Conservation (phyloP, 2,888 invertebrate genomes). For the Venusia cambrica region DNA sequence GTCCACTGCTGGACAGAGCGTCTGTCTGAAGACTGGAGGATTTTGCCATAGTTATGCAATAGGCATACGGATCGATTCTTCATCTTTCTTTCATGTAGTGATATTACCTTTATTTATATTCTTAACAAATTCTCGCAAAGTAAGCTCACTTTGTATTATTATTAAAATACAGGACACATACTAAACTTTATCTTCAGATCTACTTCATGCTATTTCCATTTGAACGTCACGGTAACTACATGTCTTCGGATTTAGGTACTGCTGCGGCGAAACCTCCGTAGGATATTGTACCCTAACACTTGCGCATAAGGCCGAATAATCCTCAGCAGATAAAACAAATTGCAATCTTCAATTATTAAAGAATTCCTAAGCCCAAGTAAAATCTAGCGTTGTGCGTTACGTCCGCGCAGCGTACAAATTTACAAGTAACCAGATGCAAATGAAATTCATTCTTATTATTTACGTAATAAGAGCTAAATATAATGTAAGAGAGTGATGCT, state of each 20-base stretch:
- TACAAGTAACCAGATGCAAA: conserved; percentile 20
- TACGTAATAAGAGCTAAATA: conserved; percentile 22
- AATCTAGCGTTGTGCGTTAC: conserved; percentile 30
- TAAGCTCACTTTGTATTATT: conserved; percentile 7
- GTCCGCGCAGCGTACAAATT: conserved; percentile 27
- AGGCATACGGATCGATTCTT: no score
- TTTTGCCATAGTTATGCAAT: no score
- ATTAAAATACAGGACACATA: background rate
- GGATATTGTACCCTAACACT: conserved; percentile 3
- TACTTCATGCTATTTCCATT: conserved; percentile 13
- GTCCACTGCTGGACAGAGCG: no score
- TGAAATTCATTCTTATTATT: conserved; percentile 27
- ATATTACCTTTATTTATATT: no score
- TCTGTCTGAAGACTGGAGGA: no score
- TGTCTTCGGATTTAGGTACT: conserved; percentile 10
- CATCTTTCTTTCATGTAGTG: no score
- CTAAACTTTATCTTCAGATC: conserved; percentile 10
- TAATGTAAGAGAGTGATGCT: conserved; percentile 13
- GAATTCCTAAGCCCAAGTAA: conserved; percentile 37
- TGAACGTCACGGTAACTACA: conserved; percentile 7
- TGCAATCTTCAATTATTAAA: conserved; percentile 35
- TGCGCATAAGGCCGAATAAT: conserved; percentile 13
- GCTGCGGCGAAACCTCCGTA: background rate
- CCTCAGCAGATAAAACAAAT: conserved; percentile 13
- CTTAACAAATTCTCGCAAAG: no score